These are phyloP conservation scores for Pissodes strobi DNA, from an alignment of 1,140 invertebrate genomes.

Conservation along the genomic window DNA sequence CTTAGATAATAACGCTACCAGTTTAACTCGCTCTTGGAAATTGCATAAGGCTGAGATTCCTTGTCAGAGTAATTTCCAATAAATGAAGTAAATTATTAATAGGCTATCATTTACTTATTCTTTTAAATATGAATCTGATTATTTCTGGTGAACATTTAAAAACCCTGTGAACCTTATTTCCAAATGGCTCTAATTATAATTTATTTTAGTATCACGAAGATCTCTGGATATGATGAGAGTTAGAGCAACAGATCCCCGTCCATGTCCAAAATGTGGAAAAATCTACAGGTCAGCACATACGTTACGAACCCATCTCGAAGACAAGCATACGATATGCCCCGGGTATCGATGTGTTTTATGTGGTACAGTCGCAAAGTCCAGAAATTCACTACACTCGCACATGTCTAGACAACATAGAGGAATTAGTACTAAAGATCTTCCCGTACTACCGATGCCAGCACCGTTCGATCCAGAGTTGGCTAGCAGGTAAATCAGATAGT, in stretches of 20 bases:
- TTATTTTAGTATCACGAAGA: slow-evolving; percentile 71
- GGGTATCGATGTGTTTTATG: slow-evolving; percentile 89
- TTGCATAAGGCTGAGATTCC: no score
- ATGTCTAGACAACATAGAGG: slow-evolving; percentile 91
- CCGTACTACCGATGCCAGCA: slow-evolving; percentile 87
- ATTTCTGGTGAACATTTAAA: no score
- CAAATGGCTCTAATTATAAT: no score
- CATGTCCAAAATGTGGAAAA: slow-evolving; percentile 91
- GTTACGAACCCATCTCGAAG: slow-evolving; percentile 85
- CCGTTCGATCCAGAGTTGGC: slow-evolving; percentile 88
- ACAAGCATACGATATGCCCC: slow-evolving; percentile 90
- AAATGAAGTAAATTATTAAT: no score
- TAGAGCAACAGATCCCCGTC: slow-evolving; percentile 85
- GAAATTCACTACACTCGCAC: slow-evolving; percentile 88
- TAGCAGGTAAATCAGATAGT: slow-evolving; percentile 58
- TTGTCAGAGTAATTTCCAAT: no score
- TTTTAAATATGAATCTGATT: no score
- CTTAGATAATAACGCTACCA: no score
- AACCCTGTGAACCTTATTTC: no score
- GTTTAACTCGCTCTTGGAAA: no score
- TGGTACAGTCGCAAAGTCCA: slow-evolving; percentile 88
- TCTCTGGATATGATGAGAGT: slow-evolving; percentile 83
- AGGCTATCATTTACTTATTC: no score
- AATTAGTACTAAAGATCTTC: slow-evolving; percentile 89
- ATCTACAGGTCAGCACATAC: slow-evolving; percentile 91